Evolutionary conservation across 2,797 vertebrate species (phyloP).

Genomic region (Galaxias olidus): DNA sequence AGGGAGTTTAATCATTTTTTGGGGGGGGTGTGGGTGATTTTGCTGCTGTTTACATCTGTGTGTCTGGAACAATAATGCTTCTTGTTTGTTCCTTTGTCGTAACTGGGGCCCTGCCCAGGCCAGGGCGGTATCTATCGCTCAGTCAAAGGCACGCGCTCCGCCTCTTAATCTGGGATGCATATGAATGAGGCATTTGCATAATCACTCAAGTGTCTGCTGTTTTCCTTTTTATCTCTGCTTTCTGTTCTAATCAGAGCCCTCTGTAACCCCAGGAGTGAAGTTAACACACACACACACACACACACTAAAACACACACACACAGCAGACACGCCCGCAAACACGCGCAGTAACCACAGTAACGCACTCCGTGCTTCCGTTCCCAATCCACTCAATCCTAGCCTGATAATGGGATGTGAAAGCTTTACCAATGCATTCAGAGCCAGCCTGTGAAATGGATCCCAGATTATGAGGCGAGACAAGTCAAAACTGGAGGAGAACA

Average conservation of each 20-base stretch:
- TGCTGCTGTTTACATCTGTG: no score
- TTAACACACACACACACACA: conserved; percentile 1
- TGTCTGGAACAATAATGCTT: not conserved
- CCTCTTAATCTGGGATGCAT: conserved; percentile 73
- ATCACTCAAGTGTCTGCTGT: conserved; percentile 76
- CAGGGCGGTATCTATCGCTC: conserved; percentile 72
- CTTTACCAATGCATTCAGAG: not conserved
- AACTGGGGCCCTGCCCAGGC: conserved; percentile 46
- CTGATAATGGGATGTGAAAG: not conserved
- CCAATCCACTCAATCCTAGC: not conserved
- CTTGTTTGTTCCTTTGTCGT: not conserved
- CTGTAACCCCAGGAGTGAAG: not conserved
- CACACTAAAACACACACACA: conserved; percentile 2
- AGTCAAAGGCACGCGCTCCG: conserved; percentile 63
- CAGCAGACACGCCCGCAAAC: not conserved
- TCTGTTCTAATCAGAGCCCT: conserved; percentile 26
- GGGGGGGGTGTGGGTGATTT: not conserved
- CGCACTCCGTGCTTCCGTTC: not conserved
- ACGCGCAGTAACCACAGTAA: not conserved
- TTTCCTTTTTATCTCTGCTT: conserved; percentile 50
- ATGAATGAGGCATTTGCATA: conserved; percentile 80
- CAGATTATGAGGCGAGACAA: not conserved
- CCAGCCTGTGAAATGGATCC: not conserved
- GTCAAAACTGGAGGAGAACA: no score
- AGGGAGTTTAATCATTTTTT: not conserved